phyloP scores from a whole-genome alignment of 2,797 vertebrate species.

The Iguana delicatissima region DNA sequence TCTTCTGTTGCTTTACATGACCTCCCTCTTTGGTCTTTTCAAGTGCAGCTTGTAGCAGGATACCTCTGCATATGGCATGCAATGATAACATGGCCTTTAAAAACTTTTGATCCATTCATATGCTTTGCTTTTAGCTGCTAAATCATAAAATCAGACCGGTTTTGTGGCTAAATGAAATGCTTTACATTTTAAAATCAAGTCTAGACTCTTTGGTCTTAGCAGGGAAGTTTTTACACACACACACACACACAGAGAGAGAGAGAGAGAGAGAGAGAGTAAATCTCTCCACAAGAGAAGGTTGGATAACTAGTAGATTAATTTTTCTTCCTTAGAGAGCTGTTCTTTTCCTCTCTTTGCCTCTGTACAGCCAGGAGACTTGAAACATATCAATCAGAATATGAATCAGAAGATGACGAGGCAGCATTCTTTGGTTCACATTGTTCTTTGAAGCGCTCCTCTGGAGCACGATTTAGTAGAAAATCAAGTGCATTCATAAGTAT shows the following conservation, averaged over 20 bases:
- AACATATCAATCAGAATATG: constrained; percentile 82
- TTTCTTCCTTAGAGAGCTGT: constrained; percentile 45
- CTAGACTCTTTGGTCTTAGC: neutral
- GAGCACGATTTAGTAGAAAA: constrained; percentile 67
- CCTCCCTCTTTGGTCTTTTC: neutral
- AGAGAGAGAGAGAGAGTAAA: neutral
- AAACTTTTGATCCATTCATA: neutral
- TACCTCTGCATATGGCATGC: too few species aligned
- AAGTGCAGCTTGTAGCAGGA: neutral
- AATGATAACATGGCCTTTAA: too few species aligned
- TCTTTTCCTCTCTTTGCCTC: constrained; percentile 28
- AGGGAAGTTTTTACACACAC: constrained; percentile 8
- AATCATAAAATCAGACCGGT: neutral
- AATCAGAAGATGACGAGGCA: constrained; percentile 69
- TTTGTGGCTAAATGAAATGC: neutral
- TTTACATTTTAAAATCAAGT: neutral
- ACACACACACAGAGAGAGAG: neutral
- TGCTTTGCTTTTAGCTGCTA: neutral
- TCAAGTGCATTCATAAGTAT: constrained; percentile 51
- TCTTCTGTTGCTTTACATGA: neutral
- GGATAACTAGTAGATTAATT: constrained; percentile 7
- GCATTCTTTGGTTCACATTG: constrained; percentile 16
- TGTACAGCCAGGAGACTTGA: constrained; percentile 87
- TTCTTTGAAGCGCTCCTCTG: constrained; percentile 71
- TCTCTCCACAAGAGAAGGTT: constrained; percentile 13